phyloP scores from a whole-genome alignment of 2,113 vertebrate species.

The Ascaphus truei region DNA sequence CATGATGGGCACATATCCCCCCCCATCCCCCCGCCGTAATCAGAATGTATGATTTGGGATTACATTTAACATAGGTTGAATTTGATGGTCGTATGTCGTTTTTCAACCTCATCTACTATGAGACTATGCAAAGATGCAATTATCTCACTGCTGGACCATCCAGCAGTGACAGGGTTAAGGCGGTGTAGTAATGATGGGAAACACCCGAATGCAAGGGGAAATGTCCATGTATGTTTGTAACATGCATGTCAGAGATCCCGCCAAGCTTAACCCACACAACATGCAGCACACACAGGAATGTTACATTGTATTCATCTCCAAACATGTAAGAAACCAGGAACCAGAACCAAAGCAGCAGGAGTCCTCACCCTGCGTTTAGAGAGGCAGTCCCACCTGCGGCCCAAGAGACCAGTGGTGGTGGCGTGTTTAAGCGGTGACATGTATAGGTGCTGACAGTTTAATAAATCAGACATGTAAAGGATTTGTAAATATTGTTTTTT shows the following conservation, averaged over 20 bases:
- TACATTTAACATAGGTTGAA: no score
- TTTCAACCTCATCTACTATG: no score
- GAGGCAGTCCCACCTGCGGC: neutral
- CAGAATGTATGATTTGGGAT: no score
- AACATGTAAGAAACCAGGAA: no score
- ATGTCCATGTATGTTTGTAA: neutral
- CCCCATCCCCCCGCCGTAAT: no score
- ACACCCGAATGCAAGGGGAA: neutral
- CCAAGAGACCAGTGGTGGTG: neutral
- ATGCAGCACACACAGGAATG: neutral
- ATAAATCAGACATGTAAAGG: no score
- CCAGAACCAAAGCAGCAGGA: neutral
- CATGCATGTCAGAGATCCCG: neutral
- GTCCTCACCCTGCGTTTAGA: neutral
- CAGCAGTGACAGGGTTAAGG: neutral
- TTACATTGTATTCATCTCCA: neutral
- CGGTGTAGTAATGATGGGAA: neutral
- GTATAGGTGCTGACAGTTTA: no score
- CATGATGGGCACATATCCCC: neutral
- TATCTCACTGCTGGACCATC: neutral
- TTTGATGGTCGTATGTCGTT: no score
- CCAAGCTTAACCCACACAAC: neutral
- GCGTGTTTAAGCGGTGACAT: neutral
- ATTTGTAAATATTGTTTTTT: no score
- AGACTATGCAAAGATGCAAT: no score